Evolutionary conservation across 1,140 invertebrate genomes (phyloP), one percentile per base, ranked within the genome.

Genomic region (Dufourea novaeangliae): DNA sequence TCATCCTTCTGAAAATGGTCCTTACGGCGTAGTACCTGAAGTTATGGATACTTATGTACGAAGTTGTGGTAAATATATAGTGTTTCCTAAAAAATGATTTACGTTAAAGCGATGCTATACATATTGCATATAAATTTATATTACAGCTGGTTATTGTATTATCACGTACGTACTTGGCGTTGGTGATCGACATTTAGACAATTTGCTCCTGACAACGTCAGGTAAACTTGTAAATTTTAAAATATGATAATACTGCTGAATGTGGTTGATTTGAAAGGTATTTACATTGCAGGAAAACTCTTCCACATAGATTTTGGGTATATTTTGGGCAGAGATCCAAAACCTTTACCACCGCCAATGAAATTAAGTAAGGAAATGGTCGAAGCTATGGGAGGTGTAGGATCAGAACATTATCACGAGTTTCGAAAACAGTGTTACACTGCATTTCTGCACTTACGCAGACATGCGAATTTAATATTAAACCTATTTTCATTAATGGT

Each of bases 281-380:
- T 68, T 74, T 66, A 27, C 44, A 66, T 78, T 83, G 10, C 32
- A 91, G 91, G 98, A 0, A 97, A 98, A 88, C 93, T 99, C 29
- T 99, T 99, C 91, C 99, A 99, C 91, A 99, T 99, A 81, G 99
- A 99, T 93, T 99, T 99, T 93, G 99, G 99, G 2, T 99, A 98
- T 88, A 99, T 99, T 88, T 93, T 99, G 39, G 99, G 99, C 8
- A 94, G 98, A 69, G 99, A 99, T 93, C 99, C 99, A 2, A 99
- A 99, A 92, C 98, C 98, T 7, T 94, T 99, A 88, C 98, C 98
- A 5, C 98, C 98, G 11, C 98, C 98, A 6, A 99, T 99, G 98
- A 99, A 99, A 93, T 93, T 99, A 1, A 99, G 97, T 89, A 97
- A 97, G 90, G 99, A 99, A 94, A 99, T 99, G 98, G 97, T 99